phyloP scores from a whole-genome alignment of 53 echinoderm and acorn worm genomes.

The Astropecten irregularis region DNA sequence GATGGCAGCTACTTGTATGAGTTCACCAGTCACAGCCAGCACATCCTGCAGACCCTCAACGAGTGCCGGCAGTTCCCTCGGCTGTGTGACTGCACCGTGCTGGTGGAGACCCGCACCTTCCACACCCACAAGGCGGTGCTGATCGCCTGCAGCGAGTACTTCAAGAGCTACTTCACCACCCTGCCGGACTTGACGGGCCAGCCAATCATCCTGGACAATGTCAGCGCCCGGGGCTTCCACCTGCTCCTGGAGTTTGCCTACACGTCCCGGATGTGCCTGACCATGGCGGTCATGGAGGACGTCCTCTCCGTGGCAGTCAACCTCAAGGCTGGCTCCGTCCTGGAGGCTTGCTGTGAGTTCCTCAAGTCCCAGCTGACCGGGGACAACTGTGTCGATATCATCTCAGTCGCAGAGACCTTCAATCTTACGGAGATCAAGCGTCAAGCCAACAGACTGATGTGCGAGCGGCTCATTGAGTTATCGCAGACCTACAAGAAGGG shows the following conservation, averaged over 20 bases:
- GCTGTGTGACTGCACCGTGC: constrained; percentile 78
- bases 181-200: constrained; percentile 35
- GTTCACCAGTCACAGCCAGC: constrained; percentile 70
- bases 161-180: constrained; percentile 64
- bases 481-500: constrained; percentile 78
- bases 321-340: constrained; percentile 69
- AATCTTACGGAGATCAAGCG: constrained; percentile 80
- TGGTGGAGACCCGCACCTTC: constrained; percentile 71
- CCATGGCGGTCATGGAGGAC: constrained; percentile 72
- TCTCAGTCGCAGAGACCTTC: constrained; percentile 81
- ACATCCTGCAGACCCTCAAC: constrained; percentile 71
- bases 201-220: constrained; percentile 53
- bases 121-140: constrained; percentile 77
- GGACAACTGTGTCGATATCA: constrained; percentile 89
- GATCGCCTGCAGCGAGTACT: constrained; percentile 84
- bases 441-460: constrained; percentile 81
- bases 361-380: constrained; percentile 78
- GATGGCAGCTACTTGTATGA: constrained; percentile 72
- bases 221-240: constrained; percentile 68
- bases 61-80: constrained; percentile 78
- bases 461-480: constrained; percentile 81
- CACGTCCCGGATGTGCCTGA: constrained; percentile 74
- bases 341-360: constrained; percentile 85
- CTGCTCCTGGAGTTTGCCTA: constrained; percentile 87
- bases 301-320: constrained; percentile 67